Evolutionary conservation across 2,888 invertebrate genomes (phyloP).

Genomic region (Drosophila austrosaltans): DNA sequence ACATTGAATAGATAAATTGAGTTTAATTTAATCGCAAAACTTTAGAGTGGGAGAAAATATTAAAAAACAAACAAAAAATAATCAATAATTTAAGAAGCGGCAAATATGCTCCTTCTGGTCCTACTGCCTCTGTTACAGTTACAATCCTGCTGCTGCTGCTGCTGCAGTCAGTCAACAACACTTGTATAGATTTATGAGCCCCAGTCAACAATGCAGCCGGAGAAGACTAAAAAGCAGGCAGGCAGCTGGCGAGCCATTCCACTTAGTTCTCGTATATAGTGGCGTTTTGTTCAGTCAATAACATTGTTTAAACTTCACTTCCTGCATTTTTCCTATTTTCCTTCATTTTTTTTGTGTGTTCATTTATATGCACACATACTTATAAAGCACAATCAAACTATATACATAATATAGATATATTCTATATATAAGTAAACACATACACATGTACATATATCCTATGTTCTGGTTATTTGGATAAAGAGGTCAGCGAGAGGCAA

Average conservation of each 20-base stretch:
- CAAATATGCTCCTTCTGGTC: background rate
- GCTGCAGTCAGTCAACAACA: constrained; percentile 22
- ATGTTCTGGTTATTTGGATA: background rate
- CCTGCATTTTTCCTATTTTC: constrained; percentile 20
- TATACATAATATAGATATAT: constrained; percentile 22
- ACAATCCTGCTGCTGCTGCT: background rate
- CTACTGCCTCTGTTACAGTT: background rate
- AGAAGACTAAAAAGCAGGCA: constrained; percentile 9
- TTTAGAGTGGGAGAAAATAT: constrained; percentile 13
- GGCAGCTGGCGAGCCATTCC: constrained; percentile 11
- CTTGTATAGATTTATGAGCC: constrained; percentile 30
- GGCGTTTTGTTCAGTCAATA: constrained; percentile 56
- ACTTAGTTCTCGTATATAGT: background rate
- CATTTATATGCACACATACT: constrained; percentile 24
- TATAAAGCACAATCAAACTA: constrained; percentile 28
- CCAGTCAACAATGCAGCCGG: constrained; percentile 8
- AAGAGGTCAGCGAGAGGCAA: background rate
- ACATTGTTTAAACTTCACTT: constrained; percentile 62
- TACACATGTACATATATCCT: background rate
- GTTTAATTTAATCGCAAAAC: constrained; percentile 37
- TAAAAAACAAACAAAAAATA: constrained; percentile 21
- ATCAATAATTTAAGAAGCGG: constrained; percentile 56
- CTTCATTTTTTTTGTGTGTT: constrained; percentile 33
- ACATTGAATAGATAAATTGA: constrained; percentile 4
- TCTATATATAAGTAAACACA: constrained; percentile 17